Base-by-base conservation (phyloP, 2,797 vertebrate species). In the Anguilla pacifica region DNA sequence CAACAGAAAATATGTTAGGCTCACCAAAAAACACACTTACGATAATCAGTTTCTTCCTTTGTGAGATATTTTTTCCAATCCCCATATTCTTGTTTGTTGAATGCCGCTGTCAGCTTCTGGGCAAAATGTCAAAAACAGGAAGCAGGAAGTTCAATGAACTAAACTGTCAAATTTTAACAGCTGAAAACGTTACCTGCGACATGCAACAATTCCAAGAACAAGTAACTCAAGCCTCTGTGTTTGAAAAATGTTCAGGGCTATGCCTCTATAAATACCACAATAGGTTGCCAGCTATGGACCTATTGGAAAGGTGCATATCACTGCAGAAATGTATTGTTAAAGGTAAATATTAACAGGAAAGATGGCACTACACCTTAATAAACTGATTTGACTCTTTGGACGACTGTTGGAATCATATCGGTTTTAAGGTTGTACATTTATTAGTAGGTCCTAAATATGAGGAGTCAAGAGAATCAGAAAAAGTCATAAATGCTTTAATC, bases 31-130 rank as follows among this genome's bases (percentile, higher is more conserved):
- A 43, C 3, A 46, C 39, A 79, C 74, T 79, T 79, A 79, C 74
- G 6, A 79, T 43, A 19, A 79, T 43, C 13, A 46, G 15, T 22
- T 79, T 79, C 22, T 79, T 79, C 15, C 10, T 77, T 7, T 35
- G 10, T 43, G 74, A 79, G 35, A 79, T 79, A 46, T 79, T 19
- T 35, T 79, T 79, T 46, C 74, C 74, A 46, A 46, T 19, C 39
- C 74, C 39, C 74, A 79, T 79, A 79, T 79, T 79, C 31, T 79
- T 79, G 31, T 79, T 79, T 46, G 15, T 22, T 46, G 39, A 79
- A 79, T 43, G 39, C 19, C 5, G 39, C 39, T 19, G 74, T 19
- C 35, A 6, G 35, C 13, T 77, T 31, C 2, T 17, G 15, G 31
- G 74, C 35, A 79, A 43, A 79, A 17, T 43, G 74, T 43, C 15